These are phyloP conservation scores for Heliocidaris tuberculata DNA, from an alignment of 35 echinoderm and acorn worm genomes.

Conservation along the genomic window DNA sequence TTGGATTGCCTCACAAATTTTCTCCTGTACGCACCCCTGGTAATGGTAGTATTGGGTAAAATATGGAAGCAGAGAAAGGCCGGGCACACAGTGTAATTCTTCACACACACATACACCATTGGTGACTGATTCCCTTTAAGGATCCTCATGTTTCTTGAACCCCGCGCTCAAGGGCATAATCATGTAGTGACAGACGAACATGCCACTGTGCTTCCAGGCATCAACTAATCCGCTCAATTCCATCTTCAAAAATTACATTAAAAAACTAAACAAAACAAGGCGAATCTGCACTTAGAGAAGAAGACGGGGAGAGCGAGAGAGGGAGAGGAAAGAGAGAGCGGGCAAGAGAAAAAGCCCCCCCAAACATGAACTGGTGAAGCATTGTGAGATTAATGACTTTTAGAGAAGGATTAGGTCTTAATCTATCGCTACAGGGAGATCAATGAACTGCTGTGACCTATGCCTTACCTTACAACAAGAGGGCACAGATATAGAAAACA, in stretches of 20 bases:
- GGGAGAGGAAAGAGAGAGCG: not conserved
- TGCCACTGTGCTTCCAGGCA: not conserved
- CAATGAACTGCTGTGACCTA: not conserved
- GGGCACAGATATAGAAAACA: not conserved
- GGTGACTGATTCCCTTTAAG: not conserved
- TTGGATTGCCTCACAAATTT: too few species aligned
- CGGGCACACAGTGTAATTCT: not conserved
- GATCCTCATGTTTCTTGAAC: not conserved
- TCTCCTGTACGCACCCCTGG: too few species aligned
- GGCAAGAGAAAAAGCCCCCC: not conserved
- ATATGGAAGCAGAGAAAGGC: not conserved
- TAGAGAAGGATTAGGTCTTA: not conserved
- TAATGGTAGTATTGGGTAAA: not conserved
- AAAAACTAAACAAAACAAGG: not conserved
- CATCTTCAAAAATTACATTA: not conserved
- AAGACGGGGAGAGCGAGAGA: not conserved
- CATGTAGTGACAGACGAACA: constrained; percentile 2
- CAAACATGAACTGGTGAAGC: not conserved
- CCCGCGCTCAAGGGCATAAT: not conserved
- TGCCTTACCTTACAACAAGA: not conserved
- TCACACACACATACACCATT: not conserved
- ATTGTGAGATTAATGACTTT: not conserved
- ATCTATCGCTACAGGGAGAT: not conserved
- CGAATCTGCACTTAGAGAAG: not conserved
- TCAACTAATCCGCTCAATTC: not conserved